Percentiles rank a stretch among this genome's conserved stretches.
These are phyloP conservation scores for Augochlora pura DNA, from an alignment of 1,140 invertebrate genomes.

Conservation along the genomic window DNA sequence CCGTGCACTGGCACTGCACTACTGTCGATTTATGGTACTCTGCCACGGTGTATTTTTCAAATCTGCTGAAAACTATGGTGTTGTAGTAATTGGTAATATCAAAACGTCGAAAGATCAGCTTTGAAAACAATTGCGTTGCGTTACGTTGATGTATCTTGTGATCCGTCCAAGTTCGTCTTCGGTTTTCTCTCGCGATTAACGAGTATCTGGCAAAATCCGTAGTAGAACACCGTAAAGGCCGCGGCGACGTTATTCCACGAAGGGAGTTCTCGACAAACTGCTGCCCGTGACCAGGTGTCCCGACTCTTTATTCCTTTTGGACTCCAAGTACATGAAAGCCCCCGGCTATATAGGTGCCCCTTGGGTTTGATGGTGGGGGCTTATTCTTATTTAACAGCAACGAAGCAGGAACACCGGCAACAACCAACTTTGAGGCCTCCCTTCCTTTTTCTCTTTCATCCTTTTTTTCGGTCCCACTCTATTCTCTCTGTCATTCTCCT, in stretches of 20 bases:
- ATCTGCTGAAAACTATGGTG: not conserved
- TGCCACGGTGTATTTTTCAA: constrained; percentile 1
- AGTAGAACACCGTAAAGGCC: not conserved
- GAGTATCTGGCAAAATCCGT: not conserved
- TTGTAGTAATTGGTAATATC: not conserved
- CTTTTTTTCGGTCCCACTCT: constrained; percentile 13
- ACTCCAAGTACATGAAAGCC: constrained; percentile 64
- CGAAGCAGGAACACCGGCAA: constrained; percentile 62
- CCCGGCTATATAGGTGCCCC: constrained; percentile 64
- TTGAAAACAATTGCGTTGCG: no score
- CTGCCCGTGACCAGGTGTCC: constrained; percentile 73
- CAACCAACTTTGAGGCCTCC: constrained; percentile 49
- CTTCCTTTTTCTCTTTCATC: constrained; percentile 52
- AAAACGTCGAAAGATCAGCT: not conserved
- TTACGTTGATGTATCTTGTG: not conserved
- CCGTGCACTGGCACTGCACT: constrained; percentile 47
- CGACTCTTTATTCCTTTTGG: constrained; percentile 78
- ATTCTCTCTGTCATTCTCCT: constrained; percentile 26
- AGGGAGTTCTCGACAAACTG: constrained; percentile 71
- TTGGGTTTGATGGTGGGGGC: constrained; percentile 61
- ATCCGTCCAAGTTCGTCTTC: not conserved
- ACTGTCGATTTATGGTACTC: constrained; percentile 30
- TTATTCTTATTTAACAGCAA: constrained; percentile 78
- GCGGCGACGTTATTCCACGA: constrained; percentile 45
- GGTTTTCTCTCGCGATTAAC: not conserved